These are phyloP conservation scores for Peromyscus eremicus DNA, from an alignment of 2,797 vertebrate species.

Conservation along the genomic window DNA sequence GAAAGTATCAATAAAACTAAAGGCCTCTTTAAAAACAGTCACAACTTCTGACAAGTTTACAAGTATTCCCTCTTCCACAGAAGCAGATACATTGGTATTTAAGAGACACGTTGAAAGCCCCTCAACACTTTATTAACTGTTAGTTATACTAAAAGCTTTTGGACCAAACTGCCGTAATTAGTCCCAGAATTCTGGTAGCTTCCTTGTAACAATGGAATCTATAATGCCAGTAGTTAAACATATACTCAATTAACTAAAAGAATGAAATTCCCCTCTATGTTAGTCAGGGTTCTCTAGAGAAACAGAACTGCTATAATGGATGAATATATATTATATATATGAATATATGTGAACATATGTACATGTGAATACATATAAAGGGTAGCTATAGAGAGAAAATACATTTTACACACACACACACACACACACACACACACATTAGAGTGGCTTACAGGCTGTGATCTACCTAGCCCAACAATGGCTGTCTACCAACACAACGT, in stretches of 20 bases:
- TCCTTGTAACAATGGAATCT: background rate
- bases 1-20: background rate
- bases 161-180: background rate
- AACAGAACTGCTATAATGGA: background rate
- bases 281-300: background rate
- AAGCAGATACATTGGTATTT: background rate
- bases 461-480: background rate
- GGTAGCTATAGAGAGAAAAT: no score
- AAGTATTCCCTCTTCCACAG: background rate
- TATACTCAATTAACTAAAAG: background rate
- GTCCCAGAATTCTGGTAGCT: background rate
- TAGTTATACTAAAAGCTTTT: background rate
- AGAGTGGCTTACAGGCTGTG: background rate
- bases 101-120: background rate
- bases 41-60: background rate
- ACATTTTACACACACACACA: no score
- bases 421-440: no score
- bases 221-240: constrained; percentile 5
- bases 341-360: no score
- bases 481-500: background rate
- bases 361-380: no score
- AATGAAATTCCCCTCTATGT: background rate
- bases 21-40: background rate
- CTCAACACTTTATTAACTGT: background rate
- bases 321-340: background rate